Evolutionary conservation across 2,113 vertebrate species (phyloP), one percentile per base, ranked within the genome.

Genomic region (Oryzias celebensis): DNA sequence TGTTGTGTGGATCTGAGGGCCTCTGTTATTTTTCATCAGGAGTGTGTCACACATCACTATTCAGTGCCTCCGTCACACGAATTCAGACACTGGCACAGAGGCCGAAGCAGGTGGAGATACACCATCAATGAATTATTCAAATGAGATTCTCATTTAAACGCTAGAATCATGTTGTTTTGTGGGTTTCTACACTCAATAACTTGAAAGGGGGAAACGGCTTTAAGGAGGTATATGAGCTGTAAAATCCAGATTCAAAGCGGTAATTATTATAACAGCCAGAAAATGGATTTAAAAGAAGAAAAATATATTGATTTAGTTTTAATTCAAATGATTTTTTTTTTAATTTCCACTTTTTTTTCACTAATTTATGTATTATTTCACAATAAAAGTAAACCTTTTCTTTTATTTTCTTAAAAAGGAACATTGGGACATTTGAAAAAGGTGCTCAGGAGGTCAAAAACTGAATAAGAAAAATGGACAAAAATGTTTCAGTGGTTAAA

Each of bases 1-100:
- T 79, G 81, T 91, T 89, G 90, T 89, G 87, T 67, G 75, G 84
- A 89, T 90, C 88, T 89, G 83, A 87, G 80, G 80, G 81, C 81
- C 65, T 71, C 85, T 85, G 86, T 82, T 85, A 87, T 86, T 88
- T 86, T 87, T 89, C 83, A 86, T 85, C 79, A 75, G 87, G 87
- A 90, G 88, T 80, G 89, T 91, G 91, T 91, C 85, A 88, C 86
- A 85, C 83, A 88, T 89, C 86, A 88, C 81, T 70, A 89, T 89
- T 89, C 82, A 88, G 81, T 61, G 60, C 41, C 82, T 48, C 78
- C 65, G 72, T 88, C 88, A 85, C 78, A 84, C 89, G 80, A 66
- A 85, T 81, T 83, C 77, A 87, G 75, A 83, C 74, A 73, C 73
- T 78, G 81, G 74, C 82, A 73, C 57, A 58, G 76, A 78, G 78